These are phyloP conservation scores for Platycheirus albimanus DNA, from an alignment of 2,888 invertebrate species.

Conservation along the genomic window DNA sequence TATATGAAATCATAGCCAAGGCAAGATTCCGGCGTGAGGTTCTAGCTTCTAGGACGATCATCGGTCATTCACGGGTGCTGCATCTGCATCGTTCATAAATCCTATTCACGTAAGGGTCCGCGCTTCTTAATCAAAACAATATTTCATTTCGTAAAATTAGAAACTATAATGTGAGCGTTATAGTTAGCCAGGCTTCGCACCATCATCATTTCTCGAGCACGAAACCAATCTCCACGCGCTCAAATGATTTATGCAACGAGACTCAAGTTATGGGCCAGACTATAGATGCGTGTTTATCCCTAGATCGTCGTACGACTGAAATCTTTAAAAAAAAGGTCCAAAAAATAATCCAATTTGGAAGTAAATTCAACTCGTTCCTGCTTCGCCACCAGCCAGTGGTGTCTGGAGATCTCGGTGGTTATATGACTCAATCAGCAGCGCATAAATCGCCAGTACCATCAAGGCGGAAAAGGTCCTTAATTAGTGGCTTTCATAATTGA, in stretches of 20 bases:
- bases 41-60: slow-evolving; percentile 38
- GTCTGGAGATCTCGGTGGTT: slow-evolving; percentile 20
- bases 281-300: slow-evolving; percentile 36
- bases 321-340: not conserved
- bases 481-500: slow-evolving; percentile 73
- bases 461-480: slow-evolving; percentile 64
- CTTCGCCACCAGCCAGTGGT: not conserved
- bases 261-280: slow-evolving; percentile 34
- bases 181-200: slow-evolving; percentile 55
- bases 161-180: slow-evolving; percentile 60
- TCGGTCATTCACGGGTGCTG: slow-evolving; percentile 61
- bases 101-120: slow-evolving; percentile 24
- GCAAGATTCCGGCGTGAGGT: slow-evolving; percentile 1
- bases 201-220: slow-evolving; percentile 24
- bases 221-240: slow-evolving; percentile 54
- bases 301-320: slow-evolving; percentile 17
- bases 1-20: slow-evolving; percentile 52
- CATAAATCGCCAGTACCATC: slow-evolving; percentile 69
- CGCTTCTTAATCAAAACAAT: slow-evolving; percentile 65
- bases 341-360: slow-evolving; percentile 63
- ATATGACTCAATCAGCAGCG: slow-evolving; percentile 68
- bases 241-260: slow-evolving; percentile 59
- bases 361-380: slow-evolving; percentile 60
- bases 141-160: slow-evolving; percentile 71
- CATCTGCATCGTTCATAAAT: slow-evolving; percentile 52